phyloP scores from a whole-genome alignment of 53 echinoderm and acorn worm species.

The Zoroaster sp. region DNA sequence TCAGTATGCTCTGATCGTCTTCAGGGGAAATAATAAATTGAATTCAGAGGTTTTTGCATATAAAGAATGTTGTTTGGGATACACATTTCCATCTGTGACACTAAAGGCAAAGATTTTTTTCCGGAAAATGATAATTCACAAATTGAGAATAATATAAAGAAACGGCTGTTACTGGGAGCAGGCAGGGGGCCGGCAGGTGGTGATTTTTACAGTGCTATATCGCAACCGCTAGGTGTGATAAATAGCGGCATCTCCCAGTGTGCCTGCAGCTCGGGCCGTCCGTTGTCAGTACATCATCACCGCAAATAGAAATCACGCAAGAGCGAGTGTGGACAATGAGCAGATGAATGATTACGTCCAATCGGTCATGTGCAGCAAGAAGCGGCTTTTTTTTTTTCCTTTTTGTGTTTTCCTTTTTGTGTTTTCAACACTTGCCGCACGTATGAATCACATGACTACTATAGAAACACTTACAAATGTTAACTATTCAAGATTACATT shows the following conservation, averaged over 20 bases:
- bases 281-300: background rate
- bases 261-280: background rate
- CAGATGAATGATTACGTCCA: background rate
- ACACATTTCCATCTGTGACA: no score
- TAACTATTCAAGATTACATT: no score
- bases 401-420: background rate
- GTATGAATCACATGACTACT: background rate
- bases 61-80: no score
- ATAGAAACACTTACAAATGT: background rate
- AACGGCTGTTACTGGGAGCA: background rate
- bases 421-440: background rate
- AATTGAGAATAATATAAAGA: background rate
- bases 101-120: no score
- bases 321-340: background rate
- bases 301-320: background rate
- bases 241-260: background rate
- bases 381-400: background rate
- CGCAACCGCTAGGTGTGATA: background rate
- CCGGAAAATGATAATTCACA: background rate
- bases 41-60: no score
- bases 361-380: background rate
- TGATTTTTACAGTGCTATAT: background rate
- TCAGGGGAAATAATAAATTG: no score
- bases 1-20: no score
- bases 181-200: slow-evolving; percentile 9